Evolutionary conservation across 2,113 vertebrate species (phyloP).

Genomic region (Cephalopholis sonnerati): DNA sequence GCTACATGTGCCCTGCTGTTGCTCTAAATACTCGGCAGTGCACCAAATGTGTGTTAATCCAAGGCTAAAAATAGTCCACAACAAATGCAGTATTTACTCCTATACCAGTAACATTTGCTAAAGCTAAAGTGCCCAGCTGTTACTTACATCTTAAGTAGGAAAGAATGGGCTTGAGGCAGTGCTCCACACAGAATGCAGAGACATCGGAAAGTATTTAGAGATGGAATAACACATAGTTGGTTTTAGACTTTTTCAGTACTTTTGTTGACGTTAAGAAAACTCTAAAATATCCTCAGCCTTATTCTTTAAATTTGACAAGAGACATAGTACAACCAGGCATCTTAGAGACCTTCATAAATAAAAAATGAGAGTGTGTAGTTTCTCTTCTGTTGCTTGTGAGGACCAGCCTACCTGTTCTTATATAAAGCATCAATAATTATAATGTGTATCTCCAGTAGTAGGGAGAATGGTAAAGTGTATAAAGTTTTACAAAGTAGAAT

Average conservation of each 20-base stretch:
- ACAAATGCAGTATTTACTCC: conserved; percentile 20
- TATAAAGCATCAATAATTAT: not conserved
- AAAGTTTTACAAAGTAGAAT: too few species aligned
- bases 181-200: not conserved
- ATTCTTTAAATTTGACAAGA: not conserved
- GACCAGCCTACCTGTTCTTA: not conserved
- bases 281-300: not conserved
- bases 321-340: not conserved
- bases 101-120: conserved; percentile 14
- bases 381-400: not conserved
- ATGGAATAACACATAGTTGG: not conserved
- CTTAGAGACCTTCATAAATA: not conserved
- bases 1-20: conserved; percentile 3
- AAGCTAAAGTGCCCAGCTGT: conserved; percentile 17
- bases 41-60: conserved; percentile 5
- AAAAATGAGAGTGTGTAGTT: not conserved
- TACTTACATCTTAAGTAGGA: conserved; percentile 11
- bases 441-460: not conserved
- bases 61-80: conserved; percentile 16
- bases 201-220: not conserved
- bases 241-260: not conserved
- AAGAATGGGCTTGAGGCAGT: not conserved
- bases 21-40: conserved; percentile 3
- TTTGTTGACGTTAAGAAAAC: conserved; percentile 4
- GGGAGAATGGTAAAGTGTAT: not conserved